These are phyloP conservation scores for Helicoverpa zea DNA, from an alignment of 1,140 invertebrate species.

Conservation along the genomic window DNA sequence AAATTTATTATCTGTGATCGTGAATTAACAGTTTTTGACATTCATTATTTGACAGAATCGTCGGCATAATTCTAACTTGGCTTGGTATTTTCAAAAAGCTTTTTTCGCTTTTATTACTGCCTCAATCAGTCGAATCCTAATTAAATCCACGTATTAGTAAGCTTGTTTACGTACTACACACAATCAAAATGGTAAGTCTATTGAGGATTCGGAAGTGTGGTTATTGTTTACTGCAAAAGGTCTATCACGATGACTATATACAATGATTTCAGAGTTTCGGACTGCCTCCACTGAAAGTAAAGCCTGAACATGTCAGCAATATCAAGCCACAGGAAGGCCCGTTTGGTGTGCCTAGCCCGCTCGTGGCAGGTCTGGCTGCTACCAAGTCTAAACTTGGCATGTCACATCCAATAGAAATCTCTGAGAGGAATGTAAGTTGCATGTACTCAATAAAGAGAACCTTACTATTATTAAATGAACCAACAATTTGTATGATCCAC, in stretches of 20 bases:
- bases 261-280: conserved; percentile 87
- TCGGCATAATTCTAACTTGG: conserved; percentile 7
- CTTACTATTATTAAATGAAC: too few species aligned
- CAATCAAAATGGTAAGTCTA: conserved; percentile 39
- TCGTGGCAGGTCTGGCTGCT: conserved; percentile 82
- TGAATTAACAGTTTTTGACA: conserved; percentile 59
- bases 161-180: neutral
- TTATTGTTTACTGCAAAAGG: neutral
- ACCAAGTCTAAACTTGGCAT: conserved; percentile 75
- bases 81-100: conserved; percentile 16
- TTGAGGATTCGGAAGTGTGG: neutral
- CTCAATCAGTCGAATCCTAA: neutral
- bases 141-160: neutral
- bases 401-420: conserved; percentile 80
- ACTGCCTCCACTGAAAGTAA: conserved; percentile 85
- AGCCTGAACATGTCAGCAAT: conserved; percentile 72
- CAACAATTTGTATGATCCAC: too few species aligned
- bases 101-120: neutral
- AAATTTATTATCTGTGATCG: conserved; percentile 41
- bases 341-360: conserved; percentile 86
- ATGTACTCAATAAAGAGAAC: conserved; percentile 9
- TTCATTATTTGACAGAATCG: conserved; percentile 2
- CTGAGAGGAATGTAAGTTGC: conserved; percentile 85
- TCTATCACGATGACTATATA: neutral
- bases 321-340: conserved; percentile 71